Evolutionary conservation across 2,888 invertebrate genomes (phyloP), one percentile per base, ranked within the genome.

Genomic region (Calephelis perditalis): DNA sequence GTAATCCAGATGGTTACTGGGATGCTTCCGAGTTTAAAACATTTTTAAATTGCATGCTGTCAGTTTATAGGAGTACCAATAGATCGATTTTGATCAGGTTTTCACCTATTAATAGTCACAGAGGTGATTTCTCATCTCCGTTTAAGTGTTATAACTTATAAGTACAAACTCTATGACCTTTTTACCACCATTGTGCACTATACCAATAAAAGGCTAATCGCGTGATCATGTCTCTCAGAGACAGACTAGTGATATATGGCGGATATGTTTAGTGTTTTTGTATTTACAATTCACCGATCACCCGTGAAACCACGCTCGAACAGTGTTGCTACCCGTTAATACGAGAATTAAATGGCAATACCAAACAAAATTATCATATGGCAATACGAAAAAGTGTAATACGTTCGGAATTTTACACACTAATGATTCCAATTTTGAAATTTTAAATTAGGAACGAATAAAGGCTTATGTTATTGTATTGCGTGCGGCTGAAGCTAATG

Each of bases 381-480:
- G 52, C 55, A 56, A 62, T 56, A 52, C 49, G 35, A 62, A 63
- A 64, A 62, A 59, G 52, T 52, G 26, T 52, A 55, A 44, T 37
- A 47, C 59, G 44, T 55, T 52, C 40, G 37, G 56, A 55, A 59
- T 59, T 62, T 64, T 58, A 64, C 62, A 64, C 62, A 49, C 62
- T 59, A 60, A 58, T 60, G 64, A 60, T 62, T 64, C 62, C 58
- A 60, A 62, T 62, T 62, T 64, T 62, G 47, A 60, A 64, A 61
- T 56, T 62, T 57, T 60, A 59, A 55, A 56, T 60, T 58, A 59
- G 44, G 12, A 12, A 59, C 45, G 61, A 59, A 61, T 47, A 59
- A 61, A 54, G 37, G 52, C 52, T 52, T 10, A 9, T 54, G 52
- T 54, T 54, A 35, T 36, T 54, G 26, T 54, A 54, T 54, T 54